These are phyloP conservation scores for Miichthys miiuy DNA, from an alignment of 2,797 vertebrate species.

Conservation along the genomic window DNA sequence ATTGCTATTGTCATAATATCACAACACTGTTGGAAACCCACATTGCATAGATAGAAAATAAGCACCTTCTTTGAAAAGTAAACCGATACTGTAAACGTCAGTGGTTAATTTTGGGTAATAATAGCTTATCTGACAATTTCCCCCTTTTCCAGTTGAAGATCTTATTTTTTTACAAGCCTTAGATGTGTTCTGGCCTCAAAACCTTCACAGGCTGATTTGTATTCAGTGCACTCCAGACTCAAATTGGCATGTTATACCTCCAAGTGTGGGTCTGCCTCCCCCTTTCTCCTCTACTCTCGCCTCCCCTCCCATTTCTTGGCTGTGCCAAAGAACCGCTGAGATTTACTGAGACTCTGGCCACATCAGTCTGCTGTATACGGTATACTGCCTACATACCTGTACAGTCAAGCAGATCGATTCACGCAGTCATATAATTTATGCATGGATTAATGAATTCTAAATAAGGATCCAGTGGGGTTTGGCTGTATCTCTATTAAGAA, in stretches of 20 bases:
- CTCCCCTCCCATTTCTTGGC: background rate
- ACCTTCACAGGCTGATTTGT: conserved; percentile 46
- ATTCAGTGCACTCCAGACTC: conserved; percentile 51
- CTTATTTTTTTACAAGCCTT: conserved; percentile 24
- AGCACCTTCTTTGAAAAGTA: conserved; percentile 75
- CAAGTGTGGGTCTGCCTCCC: background rate
- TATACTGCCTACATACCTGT: conserved; percentile 6
- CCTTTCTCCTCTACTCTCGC: background rate
- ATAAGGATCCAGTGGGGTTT: background rate
- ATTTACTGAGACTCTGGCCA: conserved; percentile 34
- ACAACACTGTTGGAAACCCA: conserved; percentile 69
- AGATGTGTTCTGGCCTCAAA: conserved; percentile 34
- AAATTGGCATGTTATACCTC: conserved; percentile 50
- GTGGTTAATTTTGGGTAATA: conserved; percentile 35
- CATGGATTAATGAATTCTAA: conserved; percentile 5
- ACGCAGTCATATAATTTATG: conserved; percentile 11
- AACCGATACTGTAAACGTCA: conserved; percentile 69
- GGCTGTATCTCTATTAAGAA: conserved; percentile 16
- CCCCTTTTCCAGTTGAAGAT: background rate
- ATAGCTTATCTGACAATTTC: conserved; percentile 33
- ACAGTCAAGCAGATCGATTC: conserved; percentile 4
- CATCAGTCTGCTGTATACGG: conserved; percentile 7
- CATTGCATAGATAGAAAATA: conserved; percentile 86
- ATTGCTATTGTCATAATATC: conserved; percentile 60
- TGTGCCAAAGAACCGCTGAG: conserved; percentile 21